Evolutionary conservation across 1,140 invertebrate genomes (phyloP).

Genomic region (Drosophila chauvacae): DNA sequence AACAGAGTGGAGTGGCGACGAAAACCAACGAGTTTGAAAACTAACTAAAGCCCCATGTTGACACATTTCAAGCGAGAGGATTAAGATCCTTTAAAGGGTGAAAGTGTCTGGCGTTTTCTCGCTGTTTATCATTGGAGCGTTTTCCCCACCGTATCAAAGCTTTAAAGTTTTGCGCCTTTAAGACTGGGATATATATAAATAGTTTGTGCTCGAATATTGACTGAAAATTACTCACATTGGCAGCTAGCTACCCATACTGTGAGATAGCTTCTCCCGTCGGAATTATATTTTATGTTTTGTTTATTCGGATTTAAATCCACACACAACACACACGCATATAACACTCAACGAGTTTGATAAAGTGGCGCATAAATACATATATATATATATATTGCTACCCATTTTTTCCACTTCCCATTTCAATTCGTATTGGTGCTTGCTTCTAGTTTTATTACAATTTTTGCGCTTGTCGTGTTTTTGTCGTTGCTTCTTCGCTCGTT

Average conservation of each 20-base stretch:
- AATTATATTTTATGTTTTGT: constrained; percentile 54
- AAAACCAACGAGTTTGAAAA: constrained; percentile 40
- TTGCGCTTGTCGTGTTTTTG: constrained; percentile 79
- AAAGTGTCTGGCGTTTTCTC: constrained; percentile 56
- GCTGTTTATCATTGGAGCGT: constrained; percentile 18
- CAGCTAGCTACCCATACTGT: constrained; percentile 4
- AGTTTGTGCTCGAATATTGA: constrained; percentile 66
- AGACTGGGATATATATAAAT: constrained; percentile 54
- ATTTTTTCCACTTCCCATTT: constrained; percentile 22
- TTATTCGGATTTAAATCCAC: constrained; percentile 62
- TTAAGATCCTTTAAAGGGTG: constrained; percentile 74
- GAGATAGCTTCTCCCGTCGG: constrained; percentile 38
- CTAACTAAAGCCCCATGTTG: constrained; percentile 58
- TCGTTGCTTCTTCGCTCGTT: constrained; percentile 48
- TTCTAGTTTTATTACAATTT: constrained; percentile 80
- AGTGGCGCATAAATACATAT: constrained; percentile 64
- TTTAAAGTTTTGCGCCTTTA: constrained; percentile 53
- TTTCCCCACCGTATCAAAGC: constrained; percentile 11
- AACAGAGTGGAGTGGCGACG: constrained; percentile 16
- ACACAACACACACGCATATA: constrained; percentile 51
- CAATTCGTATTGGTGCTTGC: constrained; percentile 77
- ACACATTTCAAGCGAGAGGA: constrained; percentile 70
- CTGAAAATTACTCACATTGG: constrained; percentile 43
- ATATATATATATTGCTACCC: constrained; percentile 18
- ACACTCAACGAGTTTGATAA: constrained; percentile 62